Evolutionary conservation across 2,113 vertebrate genomes (phyloP), one percentile per base, ranked within the genome.

Genomic region (Thermophis baileyi): DNA sequence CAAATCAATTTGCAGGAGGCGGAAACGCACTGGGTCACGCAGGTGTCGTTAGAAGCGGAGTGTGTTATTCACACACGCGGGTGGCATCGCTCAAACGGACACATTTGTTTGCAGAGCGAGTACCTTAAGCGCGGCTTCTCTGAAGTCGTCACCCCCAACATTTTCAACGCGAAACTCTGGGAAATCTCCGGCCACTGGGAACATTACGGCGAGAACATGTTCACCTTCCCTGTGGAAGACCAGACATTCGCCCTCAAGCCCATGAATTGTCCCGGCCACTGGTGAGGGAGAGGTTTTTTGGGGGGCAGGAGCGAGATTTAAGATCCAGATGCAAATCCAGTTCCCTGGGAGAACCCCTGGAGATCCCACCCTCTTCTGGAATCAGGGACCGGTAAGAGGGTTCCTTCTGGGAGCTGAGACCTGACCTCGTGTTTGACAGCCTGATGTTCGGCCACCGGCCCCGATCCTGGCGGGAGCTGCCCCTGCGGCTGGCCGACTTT

Each of bases 251-350:
- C 99, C 40, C 98, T 99, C 90, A 99, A 99, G 94, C 99, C 99
- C 90, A 99, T 99, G 99, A 99, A 99, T 96, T 99, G 99, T 92
- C 99, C 99, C 0, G 99, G 98, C 0, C 99, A 99, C 97, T 99
- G 99, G 99, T 99, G 94, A 98, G 96, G 25, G 16, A 22, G 18
- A 16, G 53, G 5, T 18, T 3, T 60, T 27, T 2, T 0, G 5
- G 63, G 9, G 57, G 57, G 24, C 9, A 12, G 3, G 1, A 40
- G 40, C 3, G 12, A 1, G 22, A 1, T 6, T 7, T 25, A 9
- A n/a, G 54, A 14, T 47, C 51, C 11, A 3, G 5, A 0, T 1
- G 2, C 69, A 8, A 20, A 40, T 22, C 16, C n/a, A 0, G 14
- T 30, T 27, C 10, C 57, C 54, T 24, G 54, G 54, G 54, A 24